Percentiles rank a stretch among this genome's conserved stretches.
These are phyloP conservation scores for Eustalomyia histrio DNA, from an alignment of 2,888 invertebrate genomes.

Conservation along the genomic window DNA sequence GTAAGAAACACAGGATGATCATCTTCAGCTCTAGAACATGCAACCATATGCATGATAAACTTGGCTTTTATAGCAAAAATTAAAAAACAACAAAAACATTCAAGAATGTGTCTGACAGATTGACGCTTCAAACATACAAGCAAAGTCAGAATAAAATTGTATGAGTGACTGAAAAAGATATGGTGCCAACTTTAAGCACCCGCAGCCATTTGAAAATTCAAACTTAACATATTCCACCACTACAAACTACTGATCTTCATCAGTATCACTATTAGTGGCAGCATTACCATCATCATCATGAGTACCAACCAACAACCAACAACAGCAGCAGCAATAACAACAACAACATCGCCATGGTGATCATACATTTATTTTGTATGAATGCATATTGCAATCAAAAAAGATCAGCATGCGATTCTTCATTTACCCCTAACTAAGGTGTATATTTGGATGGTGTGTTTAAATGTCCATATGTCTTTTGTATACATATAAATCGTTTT, in stretches of 20 bases:
- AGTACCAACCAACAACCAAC: constrained; percentile 32
- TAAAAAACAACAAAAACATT: constrained; percentile 30
- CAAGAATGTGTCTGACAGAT: constrained; percentile 65
- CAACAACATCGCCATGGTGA: constrained; percentile 58
- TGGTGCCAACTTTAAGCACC: constrained; percentile 67
- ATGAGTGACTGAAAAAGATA: constrained; percentile 67
- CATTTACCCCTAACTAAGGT: constrained; percentile 46
- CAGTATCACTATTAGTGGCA: constrained; percentile 40
- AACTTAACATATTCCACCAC: constrained; percentile 19
- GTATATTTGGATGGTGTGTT: not conserved
- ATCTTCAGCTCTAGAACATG: constrained; percentile 57
- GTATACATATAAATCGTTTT: constrained; percentile 64
- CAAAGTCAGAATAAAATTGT: constrained; percentile 2
- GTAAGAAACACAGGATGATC: constrained; percentile 51
- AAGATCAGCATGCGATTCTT: constrained; percentile 75
- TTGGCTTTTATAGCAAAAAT: constrained; percentile 53
- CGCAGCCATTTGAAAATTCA: constrained; percentile 63
- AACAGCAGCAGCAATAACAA: constrained; percentile 28
- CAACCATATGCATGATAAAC: constrained; percentile 64
- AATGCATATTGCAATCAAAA: constrained; percentile 55
- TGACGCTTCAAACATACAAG: constrained; percentile 44
- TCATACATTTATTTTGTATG: constrained; percentile 47
- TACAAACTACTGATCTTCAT: constrained; percentile 39
- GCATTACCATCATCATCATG: constrained; percentile 47
- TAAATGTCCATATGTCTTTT: constrained; percentile 59